Base-by-base conservation (phyloP, 2,797 vertebrate species). In the Ambastaia sidthimunki region DNA sequence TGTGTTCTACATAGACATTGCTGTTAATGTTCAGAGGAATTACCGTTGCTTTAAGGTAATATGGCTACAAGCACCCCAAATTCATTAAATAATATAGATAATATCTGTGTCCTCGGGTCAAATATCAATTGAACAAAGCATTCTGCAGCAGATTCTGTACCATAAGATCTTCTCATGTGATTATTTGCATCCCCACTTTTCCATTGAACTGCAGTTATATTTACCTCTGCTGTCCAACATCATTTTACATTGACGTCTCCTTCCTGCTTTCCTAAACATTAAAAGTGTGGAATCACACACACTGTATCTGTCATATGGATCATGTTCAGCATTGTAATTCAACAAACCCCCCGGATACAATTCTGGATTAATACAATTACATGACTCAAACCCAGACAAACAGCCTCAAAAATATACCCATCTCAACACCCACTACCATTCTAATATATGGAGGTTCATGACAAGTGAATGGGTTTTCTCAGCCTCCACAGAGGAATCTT, bases 61-160 rank as follows among this genome's bases (percentile, higher is more conserved):
- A 90, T 91, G 90, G 85, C 81, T 88, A 50, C 73, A 88, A 92
- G 83, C 85, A 86, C 81, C 87, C 82, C 85, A 74, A 85, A 83
- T 89, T 91, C 89, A 93, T 93, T 92, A 93, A 81, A 89, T 62
- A 28, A 2, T 28, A 28, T 28, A 91, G 91, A 93, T 93, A 91
- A 78, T 90, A 92, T 92, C 91, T 85, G 83, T 91, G 89, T 91
- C 88, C 86, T 88, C 75, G 18, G 80, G 84, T 90, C 89, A 83
- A 89, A 89, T 84, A 72, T n/a, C 77, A 88, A 31, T 80, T 76
- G 83, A 85, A 74, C 83, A 84, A 81, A 90, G 92, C 90, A 52
- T 88, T 87, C 90, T 82, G 86, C 85, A 90, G 91, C 91, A 90
- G 86, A 90, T 83, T 86, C 84, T 83, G 89, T 86, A 55, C 87